Base-by-base conservation (phyloP, 2,888 invertebrate species). In the Conus canariensis region DNA sequence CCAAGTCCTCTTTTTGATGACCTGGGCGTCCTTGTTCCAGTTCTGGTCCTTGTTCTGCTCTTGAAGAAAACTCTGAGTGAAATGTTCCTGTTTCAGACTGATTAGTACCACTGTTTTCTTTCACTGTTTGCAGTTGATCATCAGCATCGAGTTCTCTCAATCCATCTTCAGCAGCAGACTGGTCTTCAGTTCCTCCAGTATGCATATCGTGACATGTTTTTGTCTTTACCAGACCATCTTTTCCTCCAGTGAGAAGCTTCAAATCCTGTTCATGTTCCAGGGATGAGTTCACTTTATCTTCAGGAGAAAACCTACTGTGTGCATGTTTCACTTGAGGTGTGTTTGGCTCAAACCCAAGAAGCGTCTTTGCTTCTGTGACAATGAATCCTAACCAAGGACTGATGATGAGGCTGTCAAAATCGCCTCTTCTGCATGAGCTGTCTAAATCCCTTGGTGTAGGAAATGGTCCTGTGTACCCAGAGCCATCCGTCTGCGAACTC, bases 371-470 rank as follows among this genome's bases (percentile, higher is more conserved):
- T 30, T 89, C 89, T 14, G 85, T 70, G 25, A 89, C 89, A 16
- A 89, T 59, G 74, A 89, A 85, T 16, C 85, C 89, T 9, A 85
- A 58, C 19, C 45, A 19, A 5, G 67, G 67, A 58, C 85, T 85
- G 58, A 89, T 89, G 74, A 89, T 58, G 70, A 89, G 85, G 59
- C 22, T 74, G 85, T 89, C 89, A 25, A 89, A 89, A 56, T 89
- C 89, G 3, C 89, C 89, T 64, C 89, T 67, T 19, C 25, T 64
- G 25, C 0, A 12, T 19, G 58, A n/a, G 9, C 8, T 45, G 0
- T 59, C 30, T 16, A 89, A 56, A 74, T 85, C 59, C 22, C 22
- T 14, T 1, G 85, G 89, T 4, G 89, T 67, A 2, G 85, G 85
- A 45, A 89, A 89, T 2, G 19, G 14, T 25, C 85, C 85, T 22